Percentiles rank a stretch among this genome's conserved stretches.
Conservation (phyloP, 2,797 vertebrate genomes). For the Labeo calbasu region DNA sequence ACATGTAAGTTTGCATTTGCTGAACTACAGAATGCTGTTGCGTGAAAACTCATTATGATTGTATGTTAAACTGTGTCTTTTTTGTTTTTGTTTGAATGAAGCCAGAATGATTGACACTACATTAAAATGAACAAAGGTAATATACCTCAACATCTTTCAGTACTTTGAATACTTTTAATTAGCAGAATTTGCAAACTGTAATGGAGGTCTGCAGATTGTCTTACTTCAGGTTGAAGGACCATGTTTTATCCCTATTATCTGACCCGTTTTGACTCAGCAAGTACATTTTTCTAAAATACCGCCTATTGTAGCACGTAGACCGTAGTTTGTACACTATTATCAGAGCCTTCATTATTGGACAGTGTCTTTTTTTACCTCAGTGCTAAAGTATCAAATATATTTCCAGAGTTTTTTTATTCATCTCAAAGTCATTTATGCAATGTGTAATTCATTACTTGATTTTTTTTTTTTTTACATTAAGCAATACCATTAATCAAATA, state of each 20-base stretch:
- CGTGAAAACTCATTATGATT: conserved; percentile 34
- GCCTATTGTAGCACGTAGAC: conserved; percentile 12
- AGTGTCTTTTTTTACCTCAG: conserved; percentile 44
- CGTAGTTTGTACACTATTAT: neutral
- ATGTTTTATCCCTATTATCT: conserved; percentile 7
- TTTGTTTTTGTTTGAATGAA: conserved; percentile 5
- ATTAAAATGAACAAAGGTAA: conserved; percentile 8
- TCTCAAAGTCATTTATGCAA: conserved; percentile 29
- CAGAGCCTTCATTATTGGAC: conserved; percentile 4
- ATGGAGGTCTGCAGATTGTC: neutral
- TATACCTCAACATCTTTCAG: conserved; percentile 49
- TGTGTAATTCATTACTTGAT: conserved; percentile 37
- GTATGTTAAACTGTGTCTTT: conserved; percentile 14
- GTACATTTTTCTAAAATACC: neutral
- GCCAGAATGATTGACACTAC: conserved; percentile 5
- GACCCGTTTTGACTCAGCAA: neutral
- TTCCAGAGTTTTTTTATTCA: conserved; percentile 15
- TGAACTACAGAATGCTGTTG: conserved; percentile 12
- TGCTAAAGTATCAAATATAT: conserved; percentile 10
- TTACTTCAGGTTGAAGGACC: conserved; percentile 3
- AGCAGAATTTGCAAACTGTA: neutral
- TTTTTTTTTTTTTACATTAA: conserved; percentile 40
- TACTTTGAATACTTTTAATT: conserved; percentile 3
- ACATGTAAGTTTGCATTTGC: conserved; percentile 1
- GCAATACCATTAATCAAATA: conserved; percentile 65